Base-by-base conservation (phyloP, 1,140 invertebrate species). In the Pantala flavescens region DNA sequence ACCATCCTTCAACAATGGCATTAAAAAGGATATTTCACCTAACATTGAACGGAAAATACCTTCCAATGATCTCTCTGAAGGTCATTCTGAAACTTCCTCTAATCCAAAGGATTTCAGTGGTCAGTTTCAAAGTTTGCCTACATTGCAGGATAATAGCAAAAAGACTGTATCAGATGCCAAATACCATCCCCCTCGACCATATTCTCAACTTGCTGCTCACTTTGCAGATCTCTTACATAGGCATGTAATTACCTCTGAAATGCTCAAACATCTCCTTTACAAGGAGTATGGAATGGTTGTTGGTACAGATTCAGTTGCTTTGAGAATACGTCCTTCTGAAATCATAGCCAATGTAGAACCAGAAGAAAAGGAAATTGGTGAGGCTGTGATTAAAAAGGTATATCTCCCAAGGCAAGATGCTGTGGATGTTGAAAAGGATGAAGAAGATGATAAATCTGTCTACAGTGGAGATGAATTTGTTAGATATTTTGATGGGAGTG, bases 381-480 rank as follows among this genome's bases (percentile, higher is more conserved):
- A 63, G 49, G 49, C 49, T 7, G 12, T 63, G 5, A 14, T 63
- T 16, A 63, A 14, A 14, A 63, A 63, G 12, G 12, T 63, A 12
- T 63, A 7, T 21, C 49, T 63, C n/a, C 49, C 49, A 19, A 16
- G 49, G n/a, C 49, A 63, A 21, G 49, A 63, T 14, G 49, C 49
- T 21, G 49, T 63, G n/a, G 49, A 63, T 21, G n/a, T 16, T 3
- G 49, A 16, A 3, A 63, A 21, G 14, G 49, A 63, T 7, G 49
- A 63, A 3, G 16, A 16, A 3, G n/a, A 63, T 14, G 49, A 16
- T 19, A 36, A 36, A 36, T 63, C 49, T 63, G 49, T 63, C 14
- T 63, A 63, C 49, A 63, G 49, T 14, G 49, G 49, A 63, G 49
- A 63, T 63, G 49, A 63, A 63, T 63, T 63, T 63, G 49, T 63